Percentiles rank a stretch among this genome's conserved stretches.
Evolutionary conservation across 2,113 vertebrate genomes (phyloP).

Genomic region (Istiophorus platypterus): DNA sequence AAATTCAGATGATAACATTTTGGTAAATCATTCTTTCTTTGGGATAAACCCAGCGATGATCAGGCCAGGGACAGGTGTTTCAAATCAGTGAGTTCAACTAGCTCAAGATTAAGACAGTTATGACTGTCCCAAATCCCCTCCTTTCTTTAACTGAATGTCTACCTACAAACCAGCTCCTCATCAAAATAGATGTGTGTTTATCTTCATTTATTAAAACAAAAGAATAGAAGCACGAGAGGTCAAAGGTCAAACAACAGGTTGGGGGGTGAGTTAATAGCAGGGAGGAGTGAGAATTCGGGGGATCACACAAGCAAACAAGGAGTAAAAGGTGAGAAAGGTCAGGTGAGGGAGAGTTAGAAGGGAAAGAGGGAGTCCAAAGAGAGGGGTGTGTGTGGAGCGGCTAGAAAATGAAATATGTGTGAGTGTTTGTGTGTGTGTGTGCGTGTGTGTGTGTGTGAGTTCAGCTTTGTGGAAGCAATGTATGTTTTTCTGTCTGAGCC

Average conservation of each 20-base stretch:
- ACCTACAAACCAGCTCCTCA: neutral
- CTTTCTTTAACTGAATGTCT: neutral
- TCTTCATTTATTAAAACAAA: neutral
- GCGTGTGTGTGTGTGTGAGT: slow-evolving; percentile 2
- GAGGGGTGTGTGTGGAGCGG: neutral
- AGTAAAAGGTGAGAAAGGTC: slow-evolving; percentile 56
- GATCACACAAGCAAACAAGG: slow-evolving; percentile 50
- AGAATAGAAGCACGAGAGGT: slow-evolving; percentile 26
- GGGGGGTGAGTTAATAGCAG: slow-evolving; percentile 10
- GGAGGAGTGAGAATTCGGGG: slow-evolving; percentile 31
- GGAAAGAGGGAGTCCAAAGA: neutral
- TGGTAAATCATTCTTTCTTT: too few relatives aligned
- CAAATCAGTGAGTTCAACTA: neutral
- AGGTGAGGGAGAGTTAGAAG: slow-evolving; percentile 25
- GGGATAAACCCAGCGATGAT: neutral
- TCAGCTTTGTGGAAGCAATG: slow-evolving; percentile 63
- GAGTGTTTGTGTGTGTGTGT: neutral
- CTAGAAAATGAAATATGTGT: neutral
- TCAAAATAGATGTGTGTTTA: neutral
- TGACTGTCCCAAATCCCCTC: neutral
- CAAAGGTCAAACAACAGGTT: slow-evolving; percentile 58
- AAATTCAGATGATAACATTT: too few relatives aligned
- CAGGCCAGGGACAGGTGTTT: neutral
- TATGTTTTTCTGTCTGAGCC: slow-evolving; percentile 81
- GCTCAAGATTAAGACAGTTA: neutral